phyloP scores from a whole-genome alignment of 2,113 vertebrate species.

The Platichthys stellatus region DNA sequence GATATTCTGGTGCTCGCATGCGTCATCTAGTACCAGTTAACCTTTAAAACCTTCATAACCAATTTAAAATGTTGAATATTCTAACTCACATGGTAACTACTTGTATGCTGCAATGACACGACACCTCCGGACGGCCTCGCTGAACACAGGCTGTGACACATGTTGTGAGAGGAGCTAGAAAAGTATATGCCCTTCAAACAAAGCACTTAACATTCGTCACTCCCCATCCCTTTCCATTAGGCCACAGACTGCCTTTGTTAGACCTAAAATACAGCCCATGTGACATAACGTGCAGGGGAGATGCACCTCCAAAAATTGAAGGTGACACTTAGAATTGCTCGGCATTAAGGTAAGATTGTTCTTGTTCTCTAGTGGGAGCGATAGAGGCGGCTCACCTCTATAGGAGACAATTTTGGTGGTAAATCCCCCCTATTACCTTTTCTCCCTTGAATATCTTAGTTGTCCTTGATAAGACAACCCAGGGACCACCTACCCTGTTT shows the following conservation, averaged over 20 bases:
- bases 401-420: slow-evolving; percentile 65
- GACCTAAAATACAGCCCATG: slow-evolving; percentile 53
- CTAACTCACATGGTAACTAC: neutral
- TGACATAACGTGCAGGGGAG: slow-evolving; percentile 66
- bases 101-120: neutral
- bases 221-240: slow-evolving; percentile 33
- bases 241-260: slow-evolving; percentile 51
- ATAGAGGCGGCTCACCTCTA: slow-evolving; percentile 68
- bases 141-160: neutral
- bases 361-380: slow-evolving; percentile 63
- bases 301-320: slow-evolving; percentile 73
- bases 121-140: neutral
- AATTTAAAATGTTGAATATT: neutral
- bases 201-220: slow-evolving; percentile 52
- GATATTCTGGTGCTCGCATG: too few relatives aligned
- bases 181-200: slow-evolving; percentile 61
- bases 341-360: slow-evolving; percentile 74
- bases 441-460: slow-evolving; percentile 67
- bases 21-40: too few relatives aligned
- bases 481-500: slow-evolving; percentile 51
- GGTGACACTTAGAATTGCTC: slow-evolving; percentile 77
- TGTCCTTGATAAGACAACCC: slow-evolving; percentile 62
- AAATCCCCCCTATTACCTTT: slow-evolving; percentile 68
- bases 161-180: slow-evolving; percentile 15
- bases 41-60: too few relatives aligned